Evolutionary conservation across 2,797 vertebrate genomes (phyloP).

Genomic region (Ataeniobius toweri): DNA sequence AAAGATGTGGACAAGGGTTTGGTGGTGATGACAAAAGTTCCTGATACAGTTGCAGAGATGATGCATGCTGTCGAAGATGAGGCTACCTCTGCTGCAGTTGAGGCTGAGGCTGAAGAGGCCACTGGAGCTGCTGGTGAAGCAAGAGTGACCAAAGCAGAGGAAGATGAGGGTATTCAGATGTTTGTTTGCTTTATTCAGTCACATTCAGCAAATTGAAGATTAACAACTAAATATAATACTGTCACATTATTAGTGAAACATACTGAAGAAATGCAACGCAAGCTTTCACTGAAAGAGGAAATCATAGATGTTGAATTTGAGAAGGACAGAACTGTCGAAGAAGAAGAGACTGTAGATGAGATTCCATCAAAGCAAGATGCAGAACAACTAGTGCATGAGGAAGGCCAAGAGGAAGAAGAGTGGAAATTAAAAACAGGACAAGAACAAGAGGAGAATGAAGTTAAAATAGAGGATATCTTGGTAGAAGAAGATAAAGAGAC

Average conservation of each 20-base stretch:
- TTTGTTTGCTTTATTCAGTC: conserved; percentile 29
- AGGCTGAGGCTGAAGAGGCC: conserved; percentile 36
- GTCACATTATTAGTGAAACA: conserved; percentile 60
- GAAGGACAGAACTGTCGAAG: conserved; percentile 20
- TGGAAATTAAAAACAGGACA: background rate
- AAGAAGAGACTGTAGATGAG: conserved; percentile 18
- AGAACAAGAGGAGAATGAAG: conserved; percentile 1
- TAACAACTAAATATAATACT: conserved; percentile 53
- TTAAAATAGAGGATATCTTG: background rate
- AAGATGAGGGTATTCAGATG: conserved; percentile 62
- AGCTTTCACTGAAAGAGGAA: conserved; percentile 26
- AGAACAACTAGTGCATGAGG: conserved; percentile 17
- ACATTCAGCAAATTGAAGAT: conserved; percentile 30
- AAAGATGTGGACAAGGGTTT: conserved; percentile 32
- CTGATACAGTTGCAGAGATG: conserved; percentile 79
- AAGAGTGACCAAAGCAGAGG: conserved; percentile 37
- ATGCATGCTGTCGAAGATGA: conserved; percentile 56
- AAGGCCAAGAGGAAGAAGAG: conserved; percentile 1
- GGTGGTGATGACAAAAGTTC: conserved; percentile 51
- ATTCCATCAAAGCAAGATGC: conserved; percentile 12
- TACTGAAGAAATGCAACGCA: conserved; percentile 41
- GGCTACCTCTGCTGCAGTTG: conserved; percentile 43
- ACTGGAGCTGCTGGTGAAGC: conserved; percentile 20
- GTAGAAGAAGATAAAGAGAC: background rate
- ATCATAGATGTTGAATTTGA: conserved; percentile 9